Conservation (phyloP, 2,113 vertebrate species). For the Prionailurus viverrinus region DNA sequence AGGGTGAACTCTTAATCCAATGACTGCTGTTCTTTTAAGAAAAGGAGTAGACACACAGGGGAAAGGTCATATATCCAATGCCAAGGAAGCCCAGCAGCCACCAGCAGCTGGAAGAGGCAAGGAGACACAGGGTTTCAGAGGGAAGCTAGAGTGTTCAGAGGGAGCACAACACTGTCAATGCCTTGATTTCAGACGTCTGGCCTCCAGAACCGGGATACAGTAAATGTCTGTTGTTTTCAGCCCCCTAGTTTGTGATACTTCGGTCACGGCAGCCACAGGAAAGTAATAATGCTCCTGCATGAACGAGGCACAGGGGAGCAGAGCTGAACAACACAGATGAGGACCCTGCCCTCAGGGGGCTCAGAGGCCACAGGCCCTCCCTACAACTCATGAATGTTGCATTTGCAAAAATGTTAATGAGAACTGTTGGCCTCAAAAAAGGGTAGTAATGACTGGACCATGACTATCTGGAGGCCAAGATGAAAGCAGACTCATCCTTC, state of each 20-base stretch:
- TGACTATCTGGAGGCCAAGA: rapidly evolving
- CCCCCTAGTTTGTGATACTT: rapidly evolving
- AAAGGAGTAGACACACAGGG: not conserved
- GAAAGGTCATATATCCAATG: too few species aligned
- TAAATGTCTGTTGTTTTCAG: not conserved
- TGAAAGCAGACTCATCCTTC: rapidly evolving
- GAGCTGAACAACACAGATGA: not conserved
- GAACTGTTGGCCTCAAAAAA: rapidly evolving
- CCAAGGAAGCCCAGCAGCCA: not conserved
- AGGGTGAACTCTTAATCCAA: not conserved
- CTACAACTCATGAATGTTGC: not conserved
- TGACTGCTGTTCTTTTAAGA: not conserved
- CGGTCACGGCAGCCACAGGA: rapidly evolving
- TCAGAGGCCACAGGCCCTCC: not conserved
- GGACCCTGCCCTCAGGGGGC: rapidly evolving
- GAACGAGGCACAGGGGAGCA: rapidly evolving
- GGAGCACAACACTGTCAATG: rapidly evolving
- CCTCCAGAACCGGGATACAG: not conserved
- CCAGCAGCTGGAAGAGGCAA: not conserved
- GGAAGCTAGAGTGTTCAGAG: not conserved
- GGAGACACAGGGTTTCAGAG: too few species aligned
- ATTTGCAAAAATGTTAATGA: not conserved
- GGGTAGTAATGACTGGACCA: not conserved
- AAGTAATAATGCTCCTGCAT: rapidly evolving
- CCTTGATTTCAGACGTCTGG: not conserved